A percentile compares a stretch with the other conserved stretches of the same genome.
Conservation (phyloP, 2,888 invertebrate genomes). For the Antheraea assamensis region DNA sequence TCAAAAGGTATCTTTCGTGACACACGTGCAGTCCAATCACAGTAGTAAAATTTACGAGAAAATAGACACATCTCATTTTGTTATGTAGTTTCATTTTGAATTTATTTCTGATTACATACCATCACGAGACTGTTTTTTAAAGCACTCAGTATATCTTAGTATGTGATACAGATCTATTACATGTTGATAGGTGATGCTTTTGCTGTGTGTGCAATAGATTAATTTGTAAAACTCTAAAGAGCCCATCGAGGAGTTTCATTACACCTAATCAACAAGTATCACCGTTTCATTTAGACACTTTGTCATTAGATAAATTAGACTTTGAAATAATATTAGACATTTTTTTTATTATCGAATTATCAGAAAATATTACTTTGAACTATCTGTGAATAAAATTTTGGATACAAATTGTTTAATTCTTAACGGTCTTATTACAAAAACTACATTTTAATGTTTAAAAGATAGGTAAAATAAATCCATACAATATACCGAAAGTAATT, state of each 20-base stretch:
- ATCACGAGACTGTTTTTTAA: not conserved
- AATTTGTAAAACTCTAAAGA: not conserved
- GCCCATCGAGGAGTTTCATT: not conserved
- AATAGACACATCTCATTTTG: not conserved
- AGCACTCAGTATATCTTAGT: not conserved
- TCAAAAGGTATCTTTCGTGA: too few species aligned
- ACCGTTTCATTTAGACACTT: not conserved
- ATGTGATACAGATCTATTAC: too few species aligned
- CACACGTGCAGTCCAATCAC: too few species aligned
- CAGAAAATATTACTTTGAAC: not conserved
- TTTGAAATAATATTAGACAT: not conserved
- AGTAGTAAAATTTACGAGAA: not conserved
- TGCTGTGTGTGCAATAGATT: not conserved
- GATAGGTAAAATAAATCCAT: too few species aligned
- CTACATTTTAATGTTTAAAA: too few species aligned
- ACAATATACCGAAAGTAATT: too few species aligned
- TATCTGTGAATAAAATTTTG: not conserved
- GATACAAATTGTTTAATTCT: not conserved
- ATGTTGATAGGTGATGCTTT: too few species aligned
- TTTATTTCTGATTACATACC: not conserved
- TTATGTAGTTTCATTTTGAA: not conserved
- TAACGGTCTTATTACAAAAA: too few species aligned
- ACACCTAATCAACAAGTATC: not conserved
- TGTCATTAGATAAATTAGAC: not conserved
- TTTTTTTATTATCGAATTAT: not conserved